Conservation (phyloP, 2,113 vertebrate species). For the Haemorhous mexicanus region DNA sequence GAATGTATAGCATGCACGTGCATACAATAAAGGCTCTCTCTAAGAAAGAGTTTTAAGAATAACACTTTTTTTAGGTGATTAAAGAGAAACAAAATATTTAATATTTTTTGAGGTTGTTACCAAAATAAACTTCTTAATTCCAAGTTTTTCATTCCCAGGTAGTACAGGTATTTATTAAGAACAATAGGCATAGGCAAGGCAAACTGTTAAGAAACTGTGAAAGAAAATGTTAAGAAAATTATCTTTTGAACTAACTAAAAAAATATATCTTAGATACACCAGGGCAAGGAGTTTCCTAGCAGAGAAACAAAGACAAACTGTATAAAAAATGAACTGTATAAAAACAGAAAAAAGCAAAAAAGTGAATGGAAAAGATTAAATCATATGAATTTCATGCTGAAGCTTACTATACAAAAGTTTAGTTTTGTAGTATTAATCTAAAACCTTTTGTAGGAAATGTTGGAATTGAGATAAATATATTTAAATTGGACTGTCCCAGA, state of each 20-base stretch:
- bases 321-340: neutral
- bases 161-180: neutral
- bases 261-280: neutral
- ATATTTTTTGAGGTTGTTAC: neutral
- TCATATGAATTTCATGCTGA: constrained; percentile 3
- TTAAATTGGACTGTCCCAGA: constrained; percentile 35
- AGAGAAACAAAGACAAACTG: neutral
- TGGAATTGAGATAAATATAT: constrained; percentile 35
- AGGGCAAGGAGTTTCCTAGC: neutral
- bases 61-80: neutral
- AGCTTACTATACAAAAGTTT: neutral
- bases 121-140: neutral
- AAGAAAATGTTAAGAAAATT: neutral
- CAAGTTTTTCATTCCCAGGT: neutral
- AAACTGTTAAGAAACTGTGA: neutral
- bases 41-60: neutral
- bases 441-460: constrained; percentile 42
- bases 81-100: neutral
- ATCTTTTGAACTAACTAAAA: neutral
- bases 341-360: neutral
- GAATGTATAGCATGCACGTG: neutral
- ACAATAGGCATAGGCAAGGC: neutral
- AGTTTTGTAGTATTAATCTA: constrained; percentile 24
- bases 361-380: neutral
- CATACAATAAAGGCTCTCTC: neutral